phyloP scores from a whole-genome alignment of 2,797 vertebrate species.

The Pangasius krempfi region DNA sequence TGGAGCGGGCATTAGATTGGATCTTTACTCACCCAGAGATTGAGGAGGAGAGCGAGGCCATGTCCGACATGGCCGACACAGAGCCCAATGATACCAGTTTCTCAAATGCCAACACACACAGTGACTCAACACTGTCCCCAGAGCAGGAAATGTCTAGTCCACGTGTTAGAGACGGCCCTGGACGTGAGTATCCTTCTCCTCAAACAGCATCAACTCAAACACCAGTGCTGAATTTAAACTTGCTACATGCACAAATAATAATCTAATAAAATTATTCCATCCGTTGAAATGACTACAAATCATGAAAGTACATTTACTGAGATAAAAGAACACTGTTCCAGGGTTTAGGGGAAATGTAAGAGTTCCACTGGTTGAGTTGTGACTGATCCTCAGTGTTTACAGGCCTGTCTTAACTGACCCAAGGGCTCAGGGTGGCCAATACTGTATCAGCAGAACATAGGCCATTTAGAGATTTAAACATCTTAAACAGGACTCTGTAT shows the following conservation, averaged over 20 bases:
- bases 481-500: background rate
- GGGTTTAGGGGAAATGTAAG: background rate
- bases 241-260: background rate
- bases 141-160: conserved; percentile 85
- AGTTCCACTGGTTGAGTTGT: background rate
- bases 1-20: conserved; percentile 95
- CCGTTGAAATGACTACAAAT: background rate
- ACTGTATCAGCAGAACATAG: background rate
- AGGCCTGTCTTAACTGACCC: background rate
- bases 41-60: conserved; percentile 82
- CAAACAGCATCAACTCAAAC: background rate
- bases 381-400: background rate
- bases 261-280: background rate
- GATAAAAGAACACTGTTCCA: background rate
- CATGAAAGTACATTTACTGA: background rate
- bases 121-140: conserved; percentile 83
- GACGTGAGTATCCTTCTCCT: conserved; percentile 83
- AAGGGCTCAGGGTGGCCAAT: background rate
- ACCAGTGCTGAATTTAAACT: background rate
- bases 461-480: background rate
- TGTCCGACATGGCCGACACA: conserved; percentile 79
- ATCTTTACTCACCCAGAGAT: conserved; percentile 91
- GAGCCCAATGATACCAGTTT: conserved; percentile 85
- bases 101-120: conserved; percentile 79
- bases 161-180: conserved; percentile 90